Evolutionary conservation across 2,113 vertebrate species (phyloP).

Genomic region (Austrofundulus limnaeus): DNA sequence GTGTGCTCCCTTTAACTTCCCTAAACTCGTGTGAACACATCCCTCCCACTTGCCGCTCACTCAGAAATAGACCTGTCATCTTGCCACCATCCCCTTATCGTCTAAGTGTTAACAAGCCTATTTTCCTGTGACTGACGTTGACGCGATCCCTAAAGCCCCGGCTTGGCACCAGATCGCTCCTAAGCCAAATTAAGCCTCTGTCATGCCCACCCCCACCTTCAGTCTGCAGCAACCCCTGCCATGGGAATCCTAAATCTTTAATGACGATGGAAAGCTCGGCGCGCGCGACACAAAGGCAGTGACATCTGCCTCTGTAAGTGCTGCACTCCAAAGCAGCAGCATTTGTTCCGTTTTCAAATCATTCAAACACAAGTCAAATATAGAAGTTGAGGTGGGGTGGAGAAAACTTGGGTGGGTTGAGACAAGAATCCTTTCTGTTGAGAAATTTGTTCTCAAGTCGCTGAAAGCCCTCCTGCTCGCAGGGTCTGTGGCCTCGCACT

Average conservation of each 20-base stretch:
- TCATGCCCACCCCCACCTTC: conserved; percentile 74
- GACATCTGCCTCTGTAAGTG: conserved; percentile 81
- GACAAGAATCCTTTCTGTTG: conserved; percentile 74
- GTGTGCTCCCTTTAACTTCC: conserved; percentile 38
- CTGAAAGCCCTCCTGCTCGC: no score
- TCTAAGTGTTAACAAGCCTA: conserved; percentile 75
- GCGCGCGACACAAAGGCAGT: conserved; percentile 76
- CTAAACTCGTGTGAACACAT: conserved; percentile 34
- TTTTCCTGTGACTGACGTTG: conserved; percentile 77
- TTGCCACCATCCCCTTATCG: conserved; percentile 68
- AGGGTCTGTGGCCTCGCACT: no score
- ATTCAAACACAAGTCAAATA: conserved; percentile 75
- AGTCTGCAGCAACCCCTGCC: conserved; percentile 62
- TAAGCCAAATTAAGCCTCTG: conserved; percentile 80
- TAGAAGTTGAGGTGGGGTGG: conserved; percentile 67
- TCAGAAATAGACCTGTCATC: conserved; percentile 71
- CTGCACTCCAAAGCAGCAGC: conserved; percentile 71
- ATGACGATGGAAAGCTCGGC: conserved; percentile 76
- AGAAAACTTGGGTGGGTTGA: conserved; percentile 56
- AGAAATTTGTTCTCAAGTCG: conserved; percentile 56
- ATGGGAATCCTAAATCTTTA: conserved; percentile 83
- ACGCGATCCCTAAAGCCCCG: conserved; percentile 74
- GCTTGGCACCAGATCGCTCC: conserved; percentile 74
- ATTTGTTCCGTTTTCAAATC: conserved; percentile 74
- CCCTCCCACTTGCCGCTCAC: conserved; percentile 50